phyloP scores from a whole-genome alignment of 2,113 vertebrate species.

The Psilopsiagon aymara region DNA sequence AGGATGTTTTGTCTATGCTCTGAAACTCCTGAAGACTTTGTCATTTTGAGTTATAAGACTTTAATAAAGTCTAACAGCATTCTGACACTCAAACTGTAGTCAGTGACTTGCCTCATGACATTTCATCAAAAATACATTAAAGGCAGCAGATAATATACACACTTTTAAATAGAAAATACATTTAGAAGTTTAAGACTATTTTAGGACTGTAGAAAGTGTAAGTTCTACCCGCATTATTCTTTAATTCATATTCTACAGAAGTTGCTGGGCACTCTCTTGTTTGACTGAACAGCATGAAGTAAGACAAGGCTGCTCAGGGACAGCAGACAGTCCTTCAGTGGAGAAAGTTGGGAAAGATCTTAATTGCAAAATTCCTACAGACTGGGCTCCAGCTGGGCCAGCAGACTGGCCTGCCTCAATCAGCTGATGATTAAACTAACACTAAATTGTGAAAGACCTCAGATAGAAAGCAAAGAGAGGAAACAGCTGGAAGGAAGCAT shows the following conservation, averaged over 20 bases:
- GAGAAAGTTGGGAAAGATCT: not conserved
- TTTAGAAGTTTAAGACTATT: not conserved
- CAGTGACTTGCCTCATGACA: not conserved
- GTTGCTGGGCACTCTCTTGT: not conserved
- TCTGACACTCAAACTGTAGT: not conserved
- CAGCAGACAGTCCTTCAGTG: not conserved
- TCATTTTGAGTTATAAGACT: not conserved
- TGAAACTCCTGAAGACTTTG: not conserved
- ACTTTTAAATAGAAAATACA: constrained; percentile 3
- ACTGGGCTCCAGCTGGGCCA: not conserved
- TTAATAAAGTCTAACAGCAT: not conserved
- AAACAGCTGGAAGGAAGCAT: not conserved
- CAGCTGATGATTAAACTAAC: not conserved
- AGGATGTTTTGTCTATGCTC: not conserved
- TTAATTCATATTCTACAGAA: not conserved
- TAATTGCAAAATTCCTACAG: not conserved
- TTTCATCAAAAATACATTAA: not conserved
- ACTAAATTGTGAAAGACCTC: not conserved
- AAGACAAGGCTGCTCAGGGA: not conserved
- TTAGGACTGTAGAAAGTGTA: not conserved
- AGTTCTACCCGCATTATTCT: not conserved
- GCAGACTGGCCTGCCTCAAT: not conserved
- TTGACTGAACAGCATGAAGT: not conserved
- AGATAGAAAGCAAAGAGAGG: not conserved
- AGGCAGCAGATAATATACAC: not conserved